Base-by-base conservation (phyloP, 2,888 invertebrate species). In the Heliconius erato region DNA sequence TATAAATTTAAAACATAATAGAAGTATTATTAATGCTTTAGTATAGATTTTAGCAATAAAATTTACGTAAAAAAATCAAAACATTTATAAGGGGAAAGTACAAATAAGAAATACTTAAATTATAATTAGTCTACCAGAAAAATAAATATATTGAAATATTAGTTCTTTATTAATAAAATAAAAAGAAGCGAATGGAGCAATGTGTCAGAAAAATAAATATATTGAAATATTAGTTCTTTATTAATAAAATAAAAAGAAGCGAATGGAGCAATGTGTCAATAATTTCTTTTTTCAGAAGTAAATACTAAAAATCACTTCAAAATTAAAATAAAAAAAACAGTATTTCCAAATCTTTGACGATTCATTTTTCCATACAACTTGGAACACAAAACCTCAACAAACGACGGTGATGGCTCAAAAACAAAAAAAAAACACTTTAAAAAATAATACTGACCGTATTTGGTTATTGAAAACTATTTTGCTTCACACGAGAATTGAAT, bases 381-480 rank as follows among this genome's bases (percentile, higher is more conserved):
- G 44, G 44, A 72, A 72, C 26, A 72, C 44, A 72, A 72, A n/a
- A 72, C 44, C 26, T 72, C 49, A 72, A 44, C 44, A 72, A 6
- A 6, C 44, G 26, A 72, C 44, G 26, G 49, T 1, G 44, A 26
- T 16, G 26, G 44, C 11, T 71, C 44, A 71, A 44, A 40, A 32
- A 59, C 32, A 23, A 35, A 35, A 32, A 49, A 23, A 35, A 35
- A 32, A 49, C 19, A 28, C 23, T 49, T 49, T 54, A 74, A 59
- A 76, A 76, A 63, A 82, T 82, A 82, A 82, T 82, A 82, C 82
- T 82, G 82, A 76, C 74, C 74, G 69, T 40, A 79, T 82, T 82
- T 82, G 82, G 82, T 76, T 79, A 79, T 67, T 74, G 54, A 79
- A 67, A 69, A 68, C 49, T 63, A 19, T 54, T 63, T 54, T 71